A percentile compares a stretch with the other conserved stretches of the same genome.
phyloP scores from a whole-genome alignment of 2,797 vertebrate genomes.

The Mormyrops boulengeri region DNA sequence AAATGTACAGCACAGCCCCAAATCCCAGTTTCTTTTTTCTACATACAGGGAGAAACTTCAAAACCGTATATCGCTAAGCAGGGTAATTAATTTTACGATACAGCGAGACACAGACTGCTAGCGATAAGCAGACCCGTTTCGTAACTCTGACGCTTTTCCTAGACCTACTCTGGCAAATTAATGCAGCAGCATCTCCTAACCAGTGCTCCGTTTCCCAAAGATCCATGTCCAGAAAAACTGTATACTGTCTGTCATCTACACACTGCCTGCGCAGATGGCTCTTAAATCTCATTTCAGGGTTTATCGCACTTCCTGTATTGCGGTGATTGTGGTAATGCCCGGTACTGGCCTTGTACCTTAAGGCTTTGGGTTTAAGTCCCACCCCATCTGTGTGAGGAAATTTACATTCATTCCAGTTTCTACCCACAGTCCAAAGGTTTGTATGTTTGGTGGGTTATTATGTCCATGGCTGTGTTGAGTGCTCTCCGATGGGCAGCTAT shows the following conservation, averaged over 20 bases:
- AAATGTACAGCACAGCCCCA: background rate
- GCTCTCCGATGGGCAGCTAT: background rate
- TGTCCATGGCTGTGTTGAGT: background rate
- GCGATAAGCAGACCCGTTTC: background rate
- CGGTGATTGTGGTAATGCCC: background rate
- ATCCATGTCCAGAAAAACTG: background rate
- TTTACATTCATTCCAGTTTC: background rate
- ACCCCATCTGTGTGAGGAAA: background rate
- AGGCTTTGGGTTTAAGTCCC: background rate
- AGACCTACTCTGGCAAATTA: background rate
- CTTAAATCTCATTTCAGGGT: background rate
- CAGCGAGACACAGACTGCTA: background rate
- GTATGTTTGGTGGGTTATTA: background rate
- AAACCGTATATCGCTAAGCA: background rate
- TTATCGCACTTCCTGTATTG: background rate
- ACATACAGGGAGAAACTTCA: background rate
- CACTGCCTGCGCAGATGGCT: background rate
- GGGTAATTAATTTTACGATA: background rate
- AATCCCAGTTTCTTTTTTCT: background rate
- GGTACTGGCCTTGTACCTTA: background rate
- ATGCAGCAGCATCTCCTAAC: background rate
- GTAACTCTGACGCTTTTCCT: background rate
- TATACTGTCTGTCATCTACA: background rate
- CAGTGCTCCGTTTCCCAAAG: background rate
- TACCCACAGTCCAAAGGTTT: background rate